Conservation (phyloP, 1,140 invertebrate species). For the Battus philenor region DNA sequence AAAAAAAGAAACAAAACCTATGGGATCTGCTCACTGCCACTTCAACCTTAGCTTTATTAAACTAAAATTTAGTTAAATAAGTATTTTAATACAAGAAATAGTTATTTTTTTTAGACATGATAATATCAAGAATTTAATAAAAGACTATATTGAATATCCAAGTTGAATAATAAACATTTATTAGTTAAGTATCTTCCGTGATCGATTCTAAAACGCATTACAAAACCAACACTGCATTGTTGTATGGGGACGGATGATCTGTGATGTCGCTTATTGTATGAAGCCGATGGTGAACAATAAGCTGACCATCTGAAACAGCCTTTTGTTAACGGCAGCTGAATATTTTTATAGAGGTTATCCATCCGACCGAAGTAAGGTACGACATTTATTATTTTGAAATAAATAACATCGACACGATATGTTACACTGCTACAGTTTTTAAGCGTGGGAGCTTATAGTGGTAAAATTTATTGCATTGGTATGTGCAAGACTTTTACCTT, state of each 20-base stretch:
- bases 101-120: no score
- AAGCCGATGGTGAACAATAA: slow-evolving; percentile 56
- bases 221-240: slow-evolving; percentile 53
- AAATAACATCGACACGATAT: slow-evolving; percentile 6
- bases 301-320: slow-evolving; percentile 57
- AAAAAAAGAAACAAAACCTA: no score
- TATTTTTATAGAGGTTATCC: slow-evolving; percentile 56
- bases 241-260: slow-evolving; percentile 48
- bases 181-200: slow-evolving; percentile 38
- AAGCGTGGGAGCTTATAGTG: no score
- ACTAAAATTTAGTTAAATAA: no score
- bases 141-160: no score
- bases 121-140: no score
- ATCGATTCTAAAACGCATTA: slow-evolving; percentile 43
- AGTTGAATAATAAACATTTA: slow-evolving; percentile 31
- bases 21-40: no score
- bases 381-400: slow-evolving; percentile 21
- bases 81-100: no score
- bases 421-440: no score
- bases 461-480: no score
- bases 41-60: no score
- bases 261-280: slow-evolving; percentile 54
- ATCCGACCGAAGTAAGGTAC: slow-evolving; percentile 41
- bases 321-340: slow-evolving; percentile 59
- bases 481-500: no score